Conservation (phyloP, 2,113 vertebrate genomes). For the Ailuropoda melanoleuca region DNA sequence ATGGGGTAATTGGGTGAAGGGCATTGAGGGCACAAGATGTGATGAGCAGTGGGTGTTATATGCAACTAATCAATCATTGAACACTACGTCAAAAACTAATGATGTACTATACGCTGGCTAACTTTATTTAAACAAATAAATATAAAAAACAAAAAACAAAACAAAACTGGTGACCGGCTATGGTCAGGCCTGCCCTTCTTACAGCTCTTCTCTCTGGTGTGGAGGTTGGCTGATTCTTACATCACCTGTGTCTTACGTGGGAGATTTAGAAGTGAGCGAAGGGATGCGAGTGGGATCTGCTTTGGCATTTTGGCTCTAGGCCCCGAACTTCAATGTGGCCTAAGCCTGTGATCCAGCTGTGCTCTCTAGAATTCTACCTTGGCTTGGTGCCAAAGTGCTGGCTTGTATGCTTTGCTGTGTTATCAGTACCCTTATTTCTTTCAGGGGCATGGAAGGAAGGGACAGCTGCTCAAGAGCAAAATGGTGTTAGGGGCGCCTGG, state of each 20-base stretch:
- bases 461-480: not conserved
- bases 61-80: too few species aligned
- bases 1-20: too few species aligned
- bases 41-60: too few species aligned
- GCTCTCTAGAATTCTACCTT: not conserved
- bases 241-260: not conserved
- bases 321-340: not conserved
- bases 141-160: not conserved
- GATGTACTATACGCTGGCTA: too few species aligned
- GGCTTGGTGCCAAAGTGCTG: not conserved
- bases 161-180: not conserved
- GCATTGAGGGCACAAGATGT: too few species aligned
- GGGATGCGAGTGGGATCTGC: not conserved
- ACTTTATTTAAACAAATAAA: too few species aligned
- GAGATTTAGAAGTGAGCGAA: not conserved
- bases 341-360: not conserved
- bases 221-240: not conserved
- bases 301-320: not conserved
- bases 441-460: not conserved
- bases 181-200: not conserved
- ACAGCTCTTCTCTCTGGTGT: not conserved
- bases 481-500: not conserved
- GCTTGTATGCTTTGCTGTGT: not conserved
- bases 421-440: not conserved
- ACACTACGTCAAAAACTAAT: too few species aligned